Percentiles rank a stretch among this genome's conserved stretches.
These are phyloP conservation scores for Rafetus swinhoei DNA, from an alignment of 2,113 vertebrate species.

Conservation along the genomic window DNA sequence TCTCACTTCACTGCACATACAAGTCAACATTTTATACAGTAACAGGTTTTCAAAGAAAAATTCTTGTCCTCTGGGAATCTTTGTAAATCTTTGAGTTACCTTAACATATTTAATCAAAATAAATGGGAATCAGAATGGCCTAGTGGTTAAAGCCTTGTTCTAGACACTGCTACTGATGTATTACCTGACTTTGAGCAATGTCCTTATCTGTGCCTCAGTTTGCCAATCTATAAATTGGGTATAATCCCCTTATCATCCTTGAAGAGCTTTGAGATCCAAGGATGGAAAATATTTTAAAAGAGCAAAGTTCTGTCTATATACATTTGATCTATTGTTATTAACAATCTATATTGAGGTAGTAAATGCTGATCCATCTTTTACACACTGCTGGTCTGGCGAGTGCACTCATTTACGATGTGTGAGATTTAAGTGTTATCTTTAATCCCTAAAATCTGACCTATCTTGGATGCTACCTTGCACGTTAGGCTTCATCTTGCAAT, in stretches of 20 bases:
- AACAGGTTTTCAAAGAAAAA: slow-evolving; percentile 44
- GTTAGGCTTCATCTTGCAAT: background rate
- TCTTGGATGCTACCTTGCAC: background rate
- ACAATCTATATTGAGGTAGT: slow-evolving; percentile 11
- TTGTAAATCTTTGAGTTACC: background rate
- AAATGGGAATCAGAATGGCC: background rate
- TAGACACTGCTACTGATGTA: background rate
- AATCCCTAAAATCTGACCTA: background rate
- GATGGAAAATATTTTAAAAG: background rate
- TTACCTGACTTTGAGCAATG: slow-evolving; percentile 22
- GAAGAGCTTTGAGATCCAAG: background rate
- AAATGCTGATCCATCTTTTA: background rate
- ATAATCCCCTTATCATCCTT: background rate
- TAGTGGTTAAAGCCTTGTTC: background rate
- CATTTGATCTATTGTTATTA: background rate
- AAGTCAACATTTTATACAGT: slow-evolving; percentile 21
- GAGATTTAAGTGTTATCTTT: background rate
- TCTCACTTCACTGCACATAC: slow-evolving; percentile 51
- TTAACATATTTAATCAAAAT: slow-evolving; percentile 1
- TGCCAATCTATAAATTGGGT: background rate
- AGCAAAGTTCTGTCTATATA: background rate
- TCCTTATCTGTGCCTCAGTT: background rate
- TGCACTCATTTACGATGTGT: background rate
- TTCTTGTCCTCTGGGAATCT: slow-evolving; percentile 2
- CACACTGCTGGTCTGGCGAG: background rate